Conservation (phyloP, 2,113 vertebrate species). For the Leucopsar rothschildi region DNA sequence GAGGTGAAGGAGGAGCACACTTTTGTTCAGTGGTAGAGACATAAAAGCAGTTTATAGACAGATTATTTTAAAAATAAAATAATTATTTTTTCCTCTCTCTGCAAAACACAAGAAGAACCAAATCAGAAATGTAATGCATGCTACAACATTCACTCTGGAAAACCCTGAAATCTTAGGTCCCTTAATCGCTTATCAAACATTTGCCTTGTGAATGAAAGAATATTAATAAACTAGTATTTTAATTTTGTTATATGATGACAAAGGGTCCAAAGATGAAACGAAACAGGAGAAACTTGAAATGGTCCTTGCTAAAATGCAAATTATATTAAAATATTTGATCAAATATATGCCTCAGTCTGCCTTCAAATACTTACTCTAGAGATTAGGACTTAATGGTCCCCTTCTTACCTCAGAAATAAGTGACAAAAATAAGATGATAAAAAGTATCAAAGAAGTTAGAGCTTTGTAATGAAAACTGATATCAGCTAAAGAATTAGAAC, state of each 20-base stretch:
- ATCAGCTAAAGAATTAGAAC: not conserved
- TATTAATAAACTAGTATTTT: not conserved
- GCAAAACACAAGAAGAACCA: not conserved
- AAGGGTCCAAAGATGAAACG: not conserved
- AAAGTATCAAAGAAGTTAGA: not conserved
- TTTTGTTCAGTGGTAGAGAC: not conserved
- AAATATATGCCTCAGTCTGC: not conserved
- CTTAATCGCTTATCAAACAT: not conserved
- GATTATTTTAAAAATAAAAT: not conserved
- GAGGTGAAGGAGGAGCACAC: not conserved
- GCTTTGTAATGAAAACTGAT: not conserved
- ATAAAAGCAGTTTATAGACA: not conserved
- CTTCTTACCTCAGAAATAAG: not conserved
- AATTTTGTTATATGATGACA: not conserved
- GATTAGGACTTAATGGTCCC: not conserved
- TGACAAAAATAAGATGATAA: not conserved
- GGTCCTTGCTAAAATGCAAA: not conserved
- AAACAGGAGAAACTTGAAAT: not conserved
- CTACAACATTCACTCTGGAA: not conserved
- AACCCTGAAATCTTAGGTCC: not conserved
- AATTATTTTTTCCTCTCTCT: not conserved
- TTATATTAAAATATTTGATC: not conserved
- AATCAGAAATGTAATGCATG: not conserved
- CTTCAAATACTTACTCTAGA: not conserved
- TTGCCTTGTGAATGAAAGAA: not conserved